Evolutionary conservation across 2,113 vertebrate genomes (phyloP), one percentile per base, ranked within the genome.

Genomic region (Gavia stellata): DNA sequence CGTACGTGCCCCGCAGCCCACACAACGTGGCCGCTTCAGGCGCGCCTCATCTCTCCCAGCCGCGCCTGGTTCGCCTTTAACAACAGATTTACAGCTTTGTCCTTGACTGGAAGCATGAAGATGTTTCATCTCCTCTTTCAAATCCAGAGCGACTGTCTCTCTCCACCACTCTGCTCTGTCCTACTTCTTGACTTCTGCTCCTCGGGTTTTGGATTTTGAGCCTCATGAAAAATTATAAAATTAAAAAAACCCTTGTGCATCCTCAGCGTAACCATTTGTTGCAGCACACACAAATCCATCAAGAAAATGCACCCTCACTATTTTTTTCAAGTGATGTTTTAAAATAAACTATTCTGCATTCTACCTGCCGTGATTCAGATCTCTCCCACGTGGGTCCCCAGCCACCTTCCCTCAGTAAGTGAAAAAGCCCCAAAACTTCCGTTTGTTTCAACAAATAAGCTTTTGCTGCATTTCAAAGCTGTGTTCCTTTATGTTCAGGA

Each of bases 21-120:
- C 18, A 59, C 49, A 2, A 4, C 20, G 42, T 1, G 15, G 49
- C 52, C 40, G 1, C 68, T 19, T 14, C 10, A 14, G 36, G 24
- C 8, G 1, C 0, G 0, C 15, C 21, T 3, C 33, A 3, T 29
- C 70, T 5, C 17, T 52, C 31, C 45, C 40, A 29, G 15, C 44
- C 13, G 36, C 13, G 2, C 7, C 28, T 4, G 5, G 28, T 8
- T 62, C 28, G 0, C 12, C 61, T 10, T 25, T 12, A 13, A 19
- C 38, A 19, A 3, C 2, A 23, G 23, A 13, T 36, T 44, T 21
- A 17, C 62, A 50, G 45, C 62, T 49, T 12, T 21, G 20, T 9
- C 84, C 68, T 36, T 16, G 59, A 1, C 34, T 13, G 28, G 53
- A 17, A 45, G 70, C 3, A 17, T 1, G 1, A 16, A 33, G 53